Percentiles rank a stretch among this genome's conserved stretches.
These are phyloP conservation scores for Pachymerium ferrugineum DNA, from an alignment of 2,888 invertebrate genomes.

Conservation along the genomic window DNA sequence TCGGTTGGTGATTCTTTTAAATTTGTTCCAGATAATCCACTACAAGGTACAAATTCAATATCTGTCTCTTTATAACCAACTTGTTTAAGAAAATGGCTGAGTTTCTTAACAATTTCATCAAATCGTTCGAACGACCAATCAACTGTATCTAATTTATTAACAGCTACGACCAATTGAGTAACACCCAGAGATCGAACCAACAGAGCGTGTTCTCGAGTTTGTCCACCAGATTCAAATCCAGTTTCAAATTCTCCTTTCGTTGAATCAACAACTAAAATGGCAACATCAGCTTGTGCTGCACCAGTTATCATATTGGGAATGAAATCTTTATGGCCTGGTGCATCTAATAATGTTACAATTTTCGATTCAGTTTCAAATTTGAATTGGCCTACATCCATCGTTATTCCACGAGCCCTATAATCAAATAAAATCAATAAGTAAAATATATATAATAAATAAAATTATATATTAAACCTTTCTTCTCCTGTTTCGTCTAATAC, in stretches of 20 bases:
- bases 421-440: conserved; percentile 23
- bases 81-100: conserved; percentile 77
- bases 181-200: conserved; percentile 85
- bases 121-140: conserved; percentile 89
- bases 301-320: conserved; percentile 99
- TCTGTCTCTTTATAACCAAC: conserved; percentile 84
- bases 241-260: conserved; percentile 94
- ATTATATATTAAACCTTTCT: conserved; percentile 58
- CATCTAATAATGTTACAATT: conserved; percentile 78
- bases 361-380: conserved; percentile 85
- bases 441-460: background rate
- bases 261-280: conserved; percentile 91
- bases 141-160: conserved; percentile 96
- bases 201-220: conserved; percentile 94
- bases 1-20: conserved; percentile 62
- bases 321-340: conserved; percentile 98
- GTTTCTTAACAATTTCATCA: conserved; percentile 75
- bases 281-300: conserved; percentile 96
- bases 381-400: conserved; percentile 95
- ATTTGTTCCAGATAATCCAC: conserved; percentile 94
- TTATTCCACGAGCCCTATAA: conserved; percentile 80
- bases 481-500: conserved; percentile 98
- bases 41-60: conserved; percentile 86
- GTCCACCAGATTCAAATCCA: conserved; percentile 96
- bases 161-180: conserved; percentile 84